Percentiles rank a stretch among this genome's conserved stretches.
These are phyloP conservation scores for Laticauda laticaudata DNA, from an alignment of 2,113 vertebrate genomes.

Conservation along the genomic window DNA sequence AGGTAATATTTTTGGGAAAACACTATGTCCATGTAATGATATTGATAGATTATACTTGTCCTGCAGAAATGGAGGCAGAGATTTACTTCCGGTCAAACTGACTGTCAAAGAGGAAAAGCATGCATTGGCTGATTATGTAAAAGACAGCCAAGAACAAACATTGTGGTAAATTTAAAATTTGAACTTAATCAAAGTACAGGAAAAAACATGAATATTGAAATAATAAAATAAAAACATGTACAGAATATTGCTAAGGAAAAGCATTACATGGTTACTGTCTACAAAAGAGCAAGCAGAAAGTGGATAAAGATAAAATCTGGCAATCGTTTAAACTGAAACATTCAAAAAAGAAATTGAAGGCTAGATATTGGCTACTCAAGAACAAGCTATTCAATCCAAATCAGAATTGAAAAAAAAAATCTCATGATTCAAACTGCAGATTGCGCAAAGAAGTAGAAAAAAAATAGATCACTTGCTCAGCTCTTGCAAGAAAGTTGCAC, in stretches of 20 bases:
- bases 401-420: neutral
- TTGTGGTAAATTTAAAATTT: neutral
- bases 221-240: neutral
- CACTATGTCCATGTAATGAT: neutral
- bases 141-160: neutral
- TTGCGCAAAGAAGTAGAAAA: neutral
- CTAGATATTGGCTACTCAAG: neutral
- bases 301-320: neutral
- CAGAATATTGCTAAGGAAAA: neutral
- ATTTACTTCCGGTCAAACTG: neutral
- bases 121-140: neutral
- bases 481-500: neutral
- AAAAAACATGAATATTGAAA: neutral
- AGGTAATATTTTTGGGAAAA: no score
- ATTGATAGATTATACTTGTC: neutral
- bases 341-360: neutral
- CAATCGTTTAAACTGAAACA: neutral
- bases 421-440: neutral
- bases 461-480: neutral
- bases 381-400: neutral
- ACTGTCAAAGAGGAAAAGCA: neutral
- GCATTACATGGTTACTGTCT: neutral
- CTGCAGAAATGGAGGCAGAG: neutral
- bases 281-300: neutral
- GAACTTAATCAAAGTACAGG: neutral